Percentiles rank a stretch among this genome's conserved stretches.
These are phyloP conservation scores for Sycophila sp. DNA, from an alignment of 1,140 invertebrate genomes.

Conservation along the genomic window DNA sequence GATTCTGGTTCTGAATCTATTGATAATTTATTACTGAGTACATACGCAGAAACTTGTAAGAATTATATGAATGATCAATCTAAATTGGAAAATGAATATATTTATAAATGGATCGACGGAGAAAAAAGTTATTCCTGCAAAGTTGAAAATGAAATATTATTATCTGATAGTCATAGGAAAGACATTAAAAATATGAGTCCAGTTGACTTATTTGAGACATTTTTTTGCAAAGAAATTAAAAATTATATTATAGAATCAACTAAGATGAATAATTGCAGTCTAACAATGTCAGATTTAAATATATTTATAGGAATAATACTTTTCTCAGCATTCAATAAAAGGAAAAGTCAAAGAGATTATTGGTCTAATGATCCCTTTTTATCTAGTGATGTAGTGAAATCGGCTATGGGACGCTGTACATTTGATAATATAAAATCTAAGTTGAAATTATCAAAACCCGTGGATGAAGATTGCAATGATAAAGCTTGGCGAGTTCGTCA, in stretches of 20 bases:
- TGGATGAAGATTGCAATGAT: conserved; percentile 21
- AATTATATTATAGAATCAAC: conserved; percentile 12
- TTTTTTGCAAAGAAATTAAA: conserved; percentile 22
- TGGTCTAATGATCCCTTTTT: conserved; percentile 32
- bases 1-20: not conserved
- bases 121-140: not conserved
- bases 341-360: conserved; percentile 26
- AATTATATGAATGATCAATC: not conserved
- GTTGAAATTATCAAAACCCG: conserved; percentile 33
- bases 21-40: not conserved
- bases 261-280: conserved; percentile 20
- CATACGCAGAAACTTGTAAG: not conserved
- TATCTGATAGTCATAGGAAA: not conserved
- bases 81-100: not conserved
- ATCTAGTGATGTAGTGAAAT: conserved; percentile 11
- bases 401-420: not conserved
- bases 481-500: conserved; percentile 28
- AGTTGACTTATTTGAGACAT: not conserved
- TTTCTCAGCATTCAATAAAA: conserved; percentile 28
- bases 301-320: conserved; percentile 30
- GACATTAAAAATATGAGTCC: not conserved
- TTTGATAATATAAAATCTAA: conserved; percentile 7
- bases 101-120: not conserved
- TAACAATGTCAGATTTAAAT: conserved; percentile 15
- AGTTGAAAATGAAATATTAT: not conserved